Percentiles rank a stretch among this genome's conserved stretches.
Conservation (phyloP, 2,888 invertebrate species). For the Eudasyphora cyanicolor region DNA sequence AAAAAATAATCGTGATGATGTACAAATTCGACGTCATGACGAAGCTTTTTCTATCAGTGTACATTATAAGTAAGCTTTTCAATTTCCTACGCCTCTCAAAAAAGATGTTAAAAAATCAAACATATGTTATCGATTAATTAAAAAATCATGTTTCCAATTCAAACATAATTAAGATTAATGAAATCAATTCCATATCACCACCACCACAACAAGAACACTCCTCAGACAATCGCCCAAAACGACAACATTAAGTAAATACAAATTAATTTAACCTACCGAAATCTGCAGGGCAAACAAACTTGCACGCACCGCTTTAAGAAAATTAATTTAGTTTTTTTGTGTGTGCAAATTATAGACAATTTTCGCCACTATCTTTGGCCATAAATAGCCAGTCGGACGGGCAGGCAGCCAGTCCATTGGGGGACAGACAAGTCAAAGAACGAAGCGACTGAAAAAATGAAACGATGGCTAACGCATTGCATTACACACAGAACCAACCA, state of each 20-base stretch:
- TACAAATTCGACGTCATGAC: no score
- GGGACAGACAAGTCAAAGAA: not conserved
- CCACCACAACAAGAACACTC: not conserved
- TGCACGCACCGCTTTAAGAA: not conserved
- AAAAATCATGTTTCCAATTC: constrained; percentile 50
- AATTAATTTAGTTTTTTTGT: no score
- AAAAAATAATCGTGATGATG: no score
- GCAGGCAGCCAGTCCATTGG: not conserved
- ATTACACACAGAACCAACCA: no score
- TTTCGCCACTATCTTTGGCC: constrained; percentile 12
- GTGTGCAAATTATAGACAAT: constrained; percentile 6
- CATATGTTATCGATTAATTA: constrained; percentile 61
- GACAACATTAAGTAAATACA: constrained; percentile 1
- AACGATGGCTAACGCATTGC: no score
- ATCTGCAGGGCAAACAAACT: not conserved
- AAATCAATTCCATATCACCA: constrained; percentile 33
- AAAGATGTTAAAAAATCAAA: constrained; percentile 47
- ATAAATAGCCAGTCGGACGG: not conserved
- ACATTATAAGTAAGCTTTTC: no score
- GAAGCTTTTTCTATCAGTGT: no score
- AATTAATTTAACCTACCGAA: constrained; percentile 14
- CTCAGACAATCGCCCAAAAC: not conserved
- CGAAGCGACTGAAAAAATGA: no score
- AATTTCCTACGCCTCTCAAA: no score
- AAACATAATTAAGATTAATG: constrained; percentile 50